These are phyloP conservation scores for Rhinolophus ferrumequinum DNA, from an alignment of 2,113 vertebrate species.

Conservation along the genomic window DNA sequence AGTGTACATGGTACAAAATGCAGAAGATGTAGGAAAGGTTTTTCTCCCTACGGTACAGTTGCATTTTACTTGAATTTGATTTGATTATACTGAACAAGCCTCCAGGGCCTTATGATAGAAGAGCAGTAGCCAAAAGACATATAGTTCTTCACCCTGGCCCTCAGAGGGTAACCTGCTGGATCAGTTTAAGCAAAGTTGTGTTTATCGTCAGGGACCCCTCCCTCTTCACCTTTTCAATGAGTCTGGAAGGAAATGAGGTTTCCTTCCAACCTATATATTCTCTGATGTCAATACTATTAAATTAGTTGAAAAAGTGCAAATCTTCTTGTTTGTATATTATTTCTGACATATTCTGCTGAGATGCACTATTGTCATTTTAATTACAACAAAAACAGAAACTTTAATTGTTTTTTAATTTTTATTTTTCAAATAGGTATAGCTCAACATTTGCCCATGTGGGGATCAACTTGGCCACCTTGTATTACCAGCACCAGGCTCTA, in stretches of 20 bases:
- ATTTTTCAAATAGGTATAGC: no score
- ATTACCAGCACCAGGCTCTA: no score
- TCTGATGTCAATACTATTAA: background rate
- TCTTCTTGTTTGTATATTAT: background rate
- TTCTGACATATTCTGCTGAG: background rate
- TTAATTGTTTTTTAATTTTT: no score
- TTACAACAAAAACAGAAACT: background rate
- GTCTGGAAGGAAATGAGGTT: background rate
- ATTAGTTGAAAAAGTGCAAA: background rate
- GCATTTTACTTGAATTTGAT: background rate
- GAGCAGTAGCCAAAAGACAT: background rate
- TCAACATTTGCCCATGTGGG: no score
- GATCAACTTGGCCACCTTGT: no score
- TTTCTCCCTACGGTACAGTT: background rate
- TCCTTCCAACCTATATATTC: background rate
- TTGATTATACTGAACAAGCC: background rate
- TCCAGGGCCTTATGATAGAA: background rate
- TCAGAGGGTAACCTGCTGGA: background rate
- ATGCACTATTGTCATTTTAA: background rate
- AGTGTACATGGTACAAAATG: background rate
- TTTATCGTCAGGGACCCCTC: background rate
- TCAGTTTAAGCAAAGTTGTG: background rate
- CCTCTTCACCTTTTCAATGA: background rate
- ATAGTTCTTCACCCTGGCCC: background rate
- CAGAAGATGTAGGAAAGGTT: background rate